Conservation (phyloP, 1,140 invertebrate genomes). For the Bombus confusus region DNA sequence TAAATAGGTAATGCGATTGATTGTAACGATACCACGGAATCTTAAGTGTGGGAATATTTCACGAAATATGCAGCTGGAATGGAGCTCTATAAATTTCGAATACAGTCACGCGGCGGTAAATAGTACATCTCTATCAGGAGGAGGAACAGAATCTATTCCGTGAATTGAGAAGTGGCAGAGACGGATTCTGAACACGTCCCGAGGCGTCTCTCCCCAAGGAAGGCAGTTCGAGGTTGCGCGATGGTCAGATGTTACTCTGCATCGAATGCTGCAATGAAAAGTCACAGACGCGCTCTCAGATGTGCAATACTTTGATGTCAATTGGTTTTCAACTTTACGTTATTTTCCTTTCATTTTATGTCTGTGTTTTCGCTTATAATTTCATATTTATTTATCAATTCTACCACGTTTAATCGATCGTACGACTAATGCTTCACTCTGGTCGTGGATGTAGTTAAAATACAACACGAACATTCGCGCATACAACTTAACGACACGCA, state of each 20-base stretch:
- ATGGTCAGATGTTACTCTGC: slow-evolving; percentile 32
- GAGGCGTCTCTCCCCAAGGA: slow-evolving; percentile 16
- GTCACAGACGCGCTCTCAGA: background rate
- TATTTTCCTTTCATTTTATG: background rate
- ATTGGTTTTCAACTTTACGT: background rate
- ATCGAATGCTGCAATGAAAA: slow-evolving; percentile 41
- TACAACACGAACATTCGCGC: no score
- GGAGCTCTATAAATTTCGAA: slow-evolving; percentile 10
- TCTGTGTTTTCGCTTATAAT: background rate
- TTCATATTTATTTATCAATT: background rate
- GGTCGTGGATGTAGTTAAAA: no score
- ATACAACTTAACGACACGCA: no score
- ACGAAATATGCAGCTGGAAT: background rate
- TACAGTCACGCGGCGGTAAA: slow-evolving; percentile 1
- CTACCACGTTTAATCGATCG: background rate
- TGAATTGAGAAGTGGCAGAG: slow-evolving; percentile 28
- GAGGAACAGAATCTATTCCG: slow-evolving; percentile 8
- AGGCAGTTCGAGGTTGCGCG: slow-evolving; percentile 7
- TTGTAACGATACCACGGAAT: background rate
- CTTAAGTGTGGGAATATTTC: background rate
- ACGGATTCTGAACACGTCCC: slow-evolving; percentile 59
- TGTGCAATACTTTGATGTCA: background rate
- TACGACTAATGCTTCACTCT: background rate
- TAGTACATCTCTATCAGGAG: slow-evolving; percentile 1
- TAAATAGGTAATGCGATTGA: background rate